These are phyloP conservation scores for Theocolax elegans DNA, from an alignment of 1,140 invertebrate genomes.

Conservation along the genomic window DNA sequence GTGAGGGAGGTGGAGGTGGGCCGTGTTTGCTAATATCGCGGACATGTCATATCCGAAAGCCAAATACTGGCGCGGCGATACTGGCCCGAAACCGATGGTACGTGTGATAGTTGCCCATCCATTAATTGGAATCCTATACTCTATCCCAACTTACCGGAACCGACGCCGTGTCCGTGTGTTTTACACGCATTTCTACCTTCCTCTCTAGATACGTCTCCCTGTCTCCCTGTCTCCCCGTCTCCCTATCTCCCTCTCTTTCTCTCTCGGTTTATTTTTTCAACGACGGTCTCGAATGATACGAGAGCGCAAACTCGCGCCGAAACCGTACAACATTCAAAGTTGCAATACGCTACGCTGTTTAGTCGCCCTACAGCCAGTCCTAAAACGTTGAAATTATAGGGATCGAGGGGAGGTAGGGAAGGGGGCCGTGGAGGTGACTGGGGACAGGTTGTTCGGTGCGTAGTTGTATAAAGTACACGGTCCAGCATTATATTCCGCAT, in stretches of 20 bases:
- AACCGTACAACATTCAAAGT: no score
- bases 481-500: no score
- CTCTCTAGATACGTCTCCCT: not conserved
- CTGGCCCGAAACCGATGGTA: slow-evolving; percentile 14
- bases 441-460: no score
- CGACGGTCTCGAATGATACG: not conserved
- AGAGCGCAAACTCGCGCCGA: not conserved
- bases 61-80: slow-evolving; percentile 1
- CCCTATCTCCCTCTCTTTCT: not conserved
- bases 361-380: no score
- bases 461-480: no score
- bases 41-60: slow-evolving; percentile 29
- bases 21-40: slow-evolving; percentile 31
- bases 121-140: slow-evolving; percentile 34
- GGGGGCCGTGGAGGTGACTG: no score
- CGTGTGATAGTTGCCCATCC: slow-evolving; percentile 25
- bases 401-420: no score
- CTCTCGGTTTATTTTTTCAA: not conserved
- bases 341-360: no score
- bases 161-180: not conserved
- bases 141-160: not conserved
- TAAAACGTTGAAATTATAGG: no score
- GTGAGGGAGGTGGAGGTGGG: not conserved
- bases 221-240: not conserved
- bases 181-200: not conserved